phyloP scores from a whole-genome alignment of 2,888 invertebrate genomes.

The Heliconius aoede region DNA sequence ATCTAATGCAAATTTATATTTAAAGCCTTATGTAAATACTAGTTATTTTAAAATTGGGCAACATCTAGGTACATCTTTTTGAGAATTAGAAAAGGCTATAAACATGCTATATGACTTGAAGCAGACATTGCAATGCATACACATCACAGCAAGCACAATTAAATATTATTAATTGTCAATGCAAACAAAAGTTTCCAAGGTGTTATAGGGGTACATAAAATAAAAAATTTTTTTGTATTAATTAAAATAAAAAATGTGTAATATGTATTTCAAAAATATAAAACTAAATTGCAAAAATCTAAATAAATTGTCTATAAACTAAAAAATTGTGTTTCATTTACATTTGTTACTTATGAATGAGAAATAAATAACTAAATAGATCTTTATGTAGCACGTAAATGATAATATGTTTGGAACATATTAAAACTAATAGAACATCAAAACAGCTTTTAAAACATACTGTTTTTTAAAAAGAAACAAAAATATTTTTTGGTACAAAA shows the following conservation, averaged over 20 bases:
- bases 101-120: no score
- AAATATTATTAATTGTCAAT: no score
- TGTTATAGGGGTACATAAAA: background rate
- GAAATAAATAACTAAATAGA: background rate
- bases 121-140: no score
- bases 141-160: no score
- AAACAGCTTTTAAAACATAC: no score
- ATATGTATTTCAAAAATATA: background rate
- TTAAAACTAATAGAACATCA: background rate
- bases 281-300: background rate
- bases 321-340: constrained; percentile 3
- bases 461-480: background rate
- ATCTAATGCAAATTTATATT: no score
- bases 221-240: background rate
- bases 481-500: background rate
- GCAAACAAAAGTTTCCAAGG: no score
- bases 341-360: background rate
- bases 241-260: background rate
- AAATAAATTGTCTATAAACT: background rate
- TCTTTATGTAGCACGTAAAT: background rate
- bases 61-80: no score
- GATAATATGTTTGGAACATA: background rate
- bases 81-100: no score
- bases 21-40: no score
- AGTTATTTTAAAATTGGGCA: no score